phyloP scores from a whole-genome alignment of 2,113 vertebrate genomes.

The Lonchura striata region DNA sequence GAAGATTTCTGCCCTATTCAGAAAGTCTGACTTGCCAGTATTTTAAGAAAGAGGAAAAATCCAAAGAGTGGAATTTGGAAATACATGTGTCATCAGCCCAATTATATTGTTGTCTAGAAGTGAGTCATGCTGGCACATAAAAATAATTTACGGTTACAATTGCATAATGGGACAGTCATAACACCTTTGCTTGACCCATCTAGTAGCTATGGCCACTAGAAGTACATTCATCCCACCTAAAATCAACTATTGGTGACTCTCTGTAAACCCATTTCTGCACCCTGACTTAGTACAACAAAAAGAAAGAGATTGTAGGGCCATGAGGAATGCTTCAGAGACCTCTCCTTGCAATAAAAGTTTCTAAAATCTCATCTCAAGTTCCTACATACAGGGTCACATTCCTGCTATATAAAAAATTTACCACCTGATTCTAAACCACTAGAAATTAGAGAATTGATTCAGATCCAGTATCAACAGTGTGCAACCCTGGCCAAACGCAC shows the following conservation, averaged over 20 bases:
- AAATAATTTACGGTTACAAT: background rate
- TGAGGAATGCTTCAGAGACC: background rate
- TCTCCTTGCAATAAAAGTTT: background rate
- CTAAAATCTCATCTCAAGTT: background rate
- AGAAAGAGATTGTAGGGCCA: background rate
- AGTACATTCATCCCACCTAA: background rate
- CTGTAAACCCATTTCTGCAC: background rate
- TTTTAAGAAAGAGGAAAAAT: slow-evolving; percentile 1
- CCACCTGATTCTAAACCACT: background rate
- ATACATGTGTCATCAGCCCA: background rate
- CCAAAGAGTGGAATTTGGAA: slow-evolving; percentile 1
- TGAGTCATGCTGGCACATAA: background rate
- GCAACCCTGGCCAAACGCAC: background rate
- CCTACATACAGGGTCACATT: background rate
- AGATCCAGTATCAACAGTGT: background rate
- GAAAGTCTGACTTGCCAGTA: background rate
- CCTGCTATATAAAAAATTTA: background rate
- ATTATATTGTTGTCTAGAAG: background rate
- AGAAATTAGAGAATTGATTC: background rate
- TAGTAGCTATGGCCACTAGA: background rate
- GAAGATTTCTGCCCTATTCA: slow-evolving; percentile 21
- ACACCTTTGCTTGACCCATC: background rate
- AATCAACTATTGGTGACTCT: background rate
- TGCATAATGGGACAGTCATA: background rate
- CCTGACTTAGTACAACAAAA: background rate